phyloP scores from a whole-genome alignment of 1,140 invertebrate genomes.

The Hesperophylax magnus region DNA sequence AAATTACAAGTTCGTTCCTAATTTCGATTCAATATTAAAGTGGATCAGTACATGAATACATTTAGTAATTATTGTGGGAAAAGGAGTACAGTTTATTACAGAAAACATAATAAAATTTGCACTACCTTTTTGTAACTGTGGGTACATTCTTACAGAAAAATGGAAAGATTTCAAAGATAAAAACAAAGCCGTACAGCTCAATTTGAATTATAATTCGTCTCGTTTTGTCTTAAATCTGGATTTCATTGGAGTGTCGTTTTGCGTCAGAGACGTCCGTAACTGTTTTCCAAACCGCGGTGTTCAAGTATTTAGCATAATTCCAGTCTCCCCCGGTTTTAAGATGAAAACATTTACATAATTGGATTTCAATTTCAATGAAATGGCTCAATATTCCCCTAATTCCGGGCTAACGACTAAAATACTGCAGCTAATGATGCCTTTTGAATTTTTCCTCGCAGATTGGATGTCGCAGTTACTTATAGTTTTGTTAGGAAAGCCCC shows the following conservation, averaged over 20 bases:
- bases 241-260: constrained; percentile 17
- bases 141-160: too few species aligned
- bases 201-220: background rate
- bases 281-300: background rate
- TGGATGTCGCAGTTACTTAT: constrained; percentile 37
- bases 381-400: constrained; percentile 55
- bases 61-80: too few species aligned
- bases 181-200: too few species aligned
- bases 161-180: too few species aligned
- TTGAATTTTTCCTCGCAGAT: constrained; percentile 44
- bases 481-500: constrained; percentile 24
- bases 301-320: constrained; percentile 44
- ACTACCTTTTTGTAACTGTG: too few species aligned
- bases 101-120: too few species aligned
- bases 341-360: constrained; percentile 52
- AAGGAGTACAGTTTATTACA: too few species aligned
- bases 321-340: constrained; percentile 30
- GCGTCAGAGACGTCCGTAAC: background rate
- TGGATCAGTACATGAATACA: too few species aligned
- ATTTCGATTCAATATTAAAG: too few species aligned
- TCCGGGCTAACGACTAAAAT: constrained; percentile 52
- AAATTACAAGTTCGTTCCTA: too few species aligned
- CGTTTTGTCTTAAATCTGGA: constrained; percentile 8
- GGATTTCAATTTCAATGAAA: constrained; percentile 56
- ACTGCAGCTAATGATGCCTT: constrained; percentile 53